Conservation (phyloP, 2,888 invertebrate genomes). For the Dryocosmus kuriphilus region DNA sequence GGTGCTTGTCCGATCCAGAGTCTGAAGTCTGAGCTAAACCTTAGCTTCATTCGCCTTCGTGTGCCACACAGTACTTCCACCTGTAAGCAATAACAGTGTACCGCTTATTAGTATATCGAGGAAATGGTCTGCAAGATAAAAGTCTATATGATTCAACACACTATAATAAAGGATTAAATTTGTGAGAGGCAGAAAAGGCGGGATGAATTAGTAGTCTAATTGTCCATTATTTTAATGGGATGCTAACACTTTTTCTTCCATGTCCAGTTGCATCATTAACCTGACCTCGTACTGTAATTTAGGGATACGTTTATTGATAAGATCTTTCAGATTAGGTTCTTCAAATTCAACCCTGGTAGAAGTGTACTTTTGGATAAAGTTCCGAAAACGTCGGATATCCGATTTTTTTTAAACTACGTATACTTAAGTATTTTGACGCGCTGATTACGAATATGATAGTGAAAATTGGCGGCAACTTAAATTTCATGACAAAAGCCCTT, state of each 20-base stretch:
- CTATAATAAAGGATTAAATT: slow-evolving; percentile 6
- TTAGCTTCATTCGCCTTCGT: slow-evolving; percentile 6
- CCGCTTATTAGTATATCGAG: slow-evolving; percentile 21
- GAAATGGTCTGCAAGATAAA: neutral
- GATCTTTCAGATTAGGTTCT: neutral
- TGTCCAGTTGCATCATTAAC: neutral
- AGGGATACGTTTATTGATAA: neutral
- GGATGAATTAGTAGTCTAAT: neutral
- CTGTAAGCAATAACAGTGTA: slow-evolving; percentile 32
- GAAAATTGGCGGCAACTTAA: no score
- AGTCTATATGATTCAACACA: neutral
- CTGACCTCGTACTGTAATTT: neutral
- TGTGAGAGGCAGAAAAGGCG: neutral
- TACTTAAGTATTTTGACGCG: no score
- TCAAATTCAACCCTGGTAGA: no score
- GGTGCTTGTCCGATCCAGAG: slow-evolving; percentile 53
- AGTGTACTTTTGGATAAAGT: no score
- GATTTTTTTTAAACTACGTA: no score
- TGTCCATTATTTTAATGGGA: neutral
- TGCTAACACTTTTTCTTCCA: neutral
- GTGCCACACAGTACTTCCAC: slow-evolving; percentile 32
- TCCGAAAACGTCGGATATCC: no score
- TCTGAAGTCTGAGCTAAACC: slow-evolving; percentile 15
- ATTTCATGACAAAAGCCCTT: no score
- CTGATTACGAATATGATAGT: no score